Base-by-base conservation (phyloP, 1,140 invertebrate genomes). In the Penaeus indicus region DNA sequence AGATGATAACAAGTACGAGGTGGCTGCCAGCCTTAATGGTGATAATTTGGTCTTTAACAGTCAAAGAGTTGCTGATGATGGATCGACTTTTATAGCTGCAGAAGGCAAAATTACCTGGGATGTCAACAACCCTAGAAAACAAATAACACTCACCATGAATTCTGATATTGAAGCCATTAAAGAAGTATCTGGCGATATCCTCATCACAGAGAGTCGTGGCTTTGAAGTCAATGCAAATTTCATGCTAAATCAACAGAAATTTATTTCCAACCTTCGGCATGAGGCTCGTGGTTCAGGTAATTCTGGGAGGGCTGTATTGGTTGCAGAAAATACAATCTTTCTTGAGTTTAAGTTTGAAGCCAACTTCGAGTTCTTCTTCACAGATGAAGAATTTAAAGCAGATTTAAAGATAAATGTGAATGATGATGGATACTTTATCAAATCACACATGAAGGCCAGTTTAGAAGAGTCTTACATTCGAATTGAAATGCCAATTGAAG, bases 121-220 rank as follows among this genome's bases (percentile, higher is more conserved):
- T 64, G 32, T 88, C 1, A 67, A 67, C 11, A 75, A 38, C 27
- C 54, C 61, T 13, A 84, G 75, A 32, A 82, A 79, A 60, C 61
- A 77, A 32, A 78, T 88, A 54, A 79, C 16, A n/a, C 19, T 88
- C 19, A 84, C 84, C 69, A 42, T 88, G 13, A 88, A n/a, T 60
- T 88, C 87, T 38, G 87, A 88, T 78, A 64, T 64, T 64, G 25
- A 60, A 16, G 22, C 62, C 5, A 54, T 88, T 7, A 64, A 63
- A 42, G 64, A 77, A 21, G 60, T 88, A 0, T 79, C 38, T 1
- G 87, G 81, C 13, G 22, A 78, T 8, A 32, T 84, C 22, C 63
- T 83, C 1, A 63, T 88, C n/a, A 81, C 78, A 60, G 81, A 84
- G 0, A 84, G 61, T 22, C 60, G 67, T 54, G 63, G 81, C 21